Conservation (phyloP, 2,113 vertebrate species). For the Cynopterus brachyotis region DNA sequence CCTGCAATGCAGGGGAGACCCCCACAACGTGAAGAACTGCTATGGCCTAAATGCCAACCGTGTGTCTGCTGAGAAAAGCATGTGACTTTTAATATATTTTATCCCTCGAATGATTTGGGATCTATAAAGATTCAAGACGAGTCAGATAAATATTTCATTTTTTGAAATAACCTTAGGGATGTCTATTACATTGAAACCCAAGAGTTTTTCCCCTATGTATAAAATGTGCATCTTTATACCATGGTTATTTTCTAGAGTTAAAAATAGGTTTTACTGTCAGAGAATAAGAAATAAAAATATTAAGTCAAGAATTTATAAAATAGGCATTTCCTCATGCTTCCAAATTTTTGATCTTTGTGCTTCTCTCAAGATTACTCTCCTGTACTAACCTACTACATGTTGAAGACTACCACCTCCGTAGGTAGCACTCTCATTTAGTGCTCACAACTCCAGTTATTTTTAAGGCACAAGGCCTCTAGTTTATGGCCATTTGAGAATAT, state of each 20-base stretch:
- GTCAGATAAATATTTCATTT: neutral
- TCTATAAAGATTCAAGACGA: neutral
- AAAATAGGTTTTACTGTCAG: neutral
- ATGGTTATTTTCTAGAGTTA: neutral
- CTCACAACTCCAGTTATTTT: neutral
- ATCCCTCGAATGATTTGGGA: neutral
- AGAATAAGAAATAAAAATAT: neutral
- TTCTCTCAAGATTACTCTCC: neutral
- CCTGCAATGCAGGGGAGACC: neutral
- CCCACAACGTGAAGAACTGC: neutral
- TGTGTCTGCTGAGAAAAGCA: neutral
- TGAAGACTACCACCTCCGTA: no score
- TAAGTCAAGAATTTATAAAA: neutral
- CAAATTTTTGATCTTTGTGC: neutral
- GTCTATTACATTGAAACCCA: neutral
- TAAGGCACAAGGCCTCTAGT: neutral
- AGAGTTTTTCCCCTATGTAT: neutral
- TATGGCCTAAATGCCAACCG: neutral
- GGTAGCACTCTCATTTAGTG: neutral
- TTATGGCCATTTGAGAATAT: neutral
- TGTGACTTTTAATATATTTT: neutral
- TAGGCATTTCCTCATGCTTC: neutral
- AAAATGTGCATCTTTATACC: neutral
- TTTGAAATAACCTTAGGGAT: neutral
- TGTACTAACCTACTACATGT: neutral